phyloP scores from a whole-genome alignment of 2,888 invertebrate species.

The Habroteleia sp. region DNA sequence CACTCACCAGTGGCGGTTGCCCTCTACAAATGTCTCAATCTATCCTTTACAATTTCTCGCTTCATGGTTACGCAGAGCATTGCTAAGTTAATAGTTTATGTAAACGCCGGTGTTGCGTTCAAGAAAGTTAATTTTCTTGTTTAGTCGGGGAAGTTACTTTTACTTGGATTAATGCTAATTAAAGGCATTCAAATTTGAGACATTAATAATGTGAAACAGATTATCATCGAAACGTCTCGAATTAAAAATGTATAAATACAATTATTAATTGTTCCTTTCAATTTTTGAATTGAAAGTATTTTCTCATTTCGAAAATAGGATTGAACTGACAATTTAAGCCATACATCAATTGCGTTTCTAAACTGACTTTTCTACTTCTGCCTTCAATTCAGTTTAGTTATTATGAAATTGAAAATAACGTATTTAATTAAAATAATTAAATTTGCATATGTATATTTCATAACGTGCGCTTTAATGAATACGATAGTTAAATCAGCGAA shows the following conservation, averaged over 20 bases:
- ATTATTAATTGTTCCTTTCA: too few species aligned
- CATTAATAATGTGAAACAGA: too few species aligned
- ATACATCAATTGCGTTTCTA: too few species aligned
- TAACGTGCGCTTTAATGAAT: conserved; percentile 8
- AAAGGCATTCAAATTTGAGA: too few species aligned
- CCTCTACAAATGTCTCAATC: conserved; percentile 57
- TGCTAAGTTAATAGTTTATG: conserved; percentile 44
- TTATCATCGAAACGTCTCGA: too few species aligned
- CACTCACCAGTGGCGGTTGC: conserved; percentile 49
- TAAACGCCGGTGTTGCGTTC: conserved; percentile 15
- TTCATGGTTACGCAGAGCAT: conserved; percentile 27
- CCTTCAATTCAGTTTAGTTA: too few species aligned
- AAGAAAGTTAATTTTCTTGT: conserved; percentile 20
- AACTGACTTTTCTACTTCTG: too few species aligned
- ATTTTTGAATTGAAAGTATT: too few species aligned
- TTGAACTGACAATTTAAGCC: too few species aligned
- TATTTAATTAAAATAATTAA: not conserved
- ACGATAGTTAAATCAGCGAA: conserved; percentile 9
- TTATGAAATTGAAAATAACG: too few species aligned
- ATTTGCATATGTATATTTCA: conserved; percentile 2
- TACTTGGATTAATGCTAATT: not conserved
- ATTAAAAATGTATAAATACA: too few species aligned
- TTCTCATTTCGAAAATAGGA: too few species aligned
- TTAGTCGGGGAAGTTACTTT: not conserved
- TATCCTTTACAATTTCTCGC: conserved; percentile 34